Evolutionary conservation across 2,888 invertebrate genomes (phyloP).

Genomic region (Drosophila eohydei): DNA sequence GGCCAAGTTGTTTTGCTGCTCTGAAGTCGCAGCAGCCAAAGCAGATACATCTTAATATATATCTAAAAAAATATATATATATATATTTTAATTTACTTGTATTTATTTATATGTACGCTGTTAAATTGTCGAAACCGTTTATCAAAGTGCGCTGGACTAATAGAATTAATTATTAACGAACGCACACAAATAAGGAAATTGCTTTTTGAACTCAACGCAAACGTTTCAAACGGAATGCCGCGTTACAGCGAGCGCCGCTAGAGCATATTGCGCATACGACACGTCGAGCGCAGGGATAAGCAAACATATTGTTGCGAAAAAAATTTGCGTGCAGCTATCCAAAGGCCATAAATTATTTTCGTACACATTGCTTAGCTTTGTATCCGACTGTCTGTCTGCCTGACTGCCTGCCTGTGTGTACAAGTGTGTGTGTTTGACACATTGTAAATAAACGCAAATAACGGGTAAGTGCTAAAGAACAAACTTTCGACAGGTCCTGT

Average conservation of each 20-base stretch:
- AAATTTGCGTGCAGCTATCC: slow-evolving; percentile 51
- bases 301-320: slow-evolving; percentile 72
- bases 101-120: slow-evolving; percentile 4
- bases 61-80: background rate
- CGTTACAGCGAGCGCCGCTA: slow-evolving; percentile 35
- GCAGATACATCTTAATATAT: background rate
- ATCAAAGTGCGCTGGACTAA: slow-evolving; percentile 37
- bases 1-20: slow-evolving; percentile 62
- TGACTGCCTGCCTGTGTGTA: background rate
- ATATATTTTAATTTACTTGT: background rate
- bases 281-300: slow-evolving; percentile 63
- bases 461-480: slow-evolving; percentile 43
- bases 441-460: slow-evolving; percentile 25
- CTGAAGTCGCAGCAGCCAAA: slow-evolving; percentile 25
- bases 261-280: slow-evolving; percentile 79
- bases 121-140: slow-evolving; percentile 30
- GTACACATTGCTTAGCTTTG: slow-evolving; percentile 21
- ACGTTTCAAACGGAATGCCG: slow-evolving; percentile 38
- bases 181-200: slow-evolving; percentile 65
- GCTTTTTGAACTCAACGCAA: slow-evolving; percentile 32
- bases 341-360: slow-evolving; percentile 44
- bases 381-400: background rate
- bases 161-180: slow-evolving; percentile 58
- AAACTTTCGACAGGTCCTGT: background rate
- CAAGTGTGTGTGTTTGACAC: slow-evolving; percentile 18